Evolutionary conservation across 2,113 vertebrate genomes (phyloP).

Genomic region (Odontesthes bonariensis): DNA sequence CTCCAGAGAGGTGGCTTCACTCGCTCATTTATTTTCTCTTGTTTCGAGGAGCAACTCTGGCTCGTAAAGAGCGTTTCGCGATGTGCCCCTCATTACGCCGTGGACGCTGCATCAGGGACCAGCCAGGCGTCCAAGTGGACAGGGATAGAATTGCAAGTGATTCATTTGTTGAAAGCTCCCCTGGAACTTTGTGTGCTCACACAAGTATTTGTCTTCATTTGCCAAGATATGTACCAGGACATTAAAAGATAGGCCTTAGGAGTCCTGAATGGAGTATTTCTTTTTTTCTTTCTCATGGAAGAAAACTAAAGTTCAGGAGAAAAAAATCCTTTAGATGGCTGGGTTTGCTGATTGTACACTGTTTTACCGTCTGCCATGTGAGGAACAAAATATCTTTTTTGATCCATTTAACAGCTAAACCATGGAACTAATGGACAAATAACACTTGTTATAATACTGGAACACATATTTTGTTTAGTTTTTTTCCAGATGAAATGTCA

Average conservation of each 20-base stretch:
- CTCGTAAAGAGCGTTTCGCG: slow-evolving; percentile 40
- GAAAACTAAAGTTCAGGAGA: slow-evolving; percentile 18
- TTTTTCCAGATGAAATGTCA: slow-evolving; percentile 43
- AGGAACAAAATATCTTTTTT: slow-evolving; percentile 5
- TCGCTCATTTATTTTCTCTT: slow-evolving; percentile 53
- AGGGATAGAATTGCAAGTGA: slow-evolving; percentile 82
- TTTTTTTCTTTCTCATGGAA: background rate
- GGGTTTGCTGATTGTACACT: slow-evolving; percentile 6
- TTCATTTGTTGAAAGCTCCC: slow-evolving; percentile 76
- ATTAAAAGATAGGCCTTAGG: slow-evolving; percentile 60
- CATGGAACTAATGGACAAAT: slow-evolving; percentile 48
- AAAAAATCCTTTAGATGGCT: background rate
- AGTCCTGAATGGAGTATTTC: slow-evolving; percentile 28
- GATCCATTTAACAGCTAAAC: slow-evolving; percentile 54
- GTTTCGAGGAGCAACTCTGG: slow-evolving; percentile 29
- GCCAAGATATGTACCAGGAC: slow-evolving; percentile 70
- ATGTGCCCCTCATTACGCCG: slow-evolving; percentile 62
- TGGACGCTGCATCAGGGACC: slow-evolving; percentile 50
- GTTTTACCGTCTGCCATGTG: background rate
- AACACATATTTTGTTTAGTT: slow-evolving; percentile 39
- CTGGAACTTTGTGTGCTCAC: slow-evolving; percentile 65
- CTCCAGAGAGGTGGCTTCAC: slow-evolving; percentile 68
- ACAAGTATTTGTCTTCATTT: slow-evolving; percentile 83
- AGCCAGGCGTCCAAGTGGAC: slow-evolving; percentile 75
- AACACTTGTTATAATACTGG: slow-evolving; percentile 22